phyloP scores from a whole-genome alignment of 2,888 invertebrate species.

The Syrista parreyssii region DNA sequence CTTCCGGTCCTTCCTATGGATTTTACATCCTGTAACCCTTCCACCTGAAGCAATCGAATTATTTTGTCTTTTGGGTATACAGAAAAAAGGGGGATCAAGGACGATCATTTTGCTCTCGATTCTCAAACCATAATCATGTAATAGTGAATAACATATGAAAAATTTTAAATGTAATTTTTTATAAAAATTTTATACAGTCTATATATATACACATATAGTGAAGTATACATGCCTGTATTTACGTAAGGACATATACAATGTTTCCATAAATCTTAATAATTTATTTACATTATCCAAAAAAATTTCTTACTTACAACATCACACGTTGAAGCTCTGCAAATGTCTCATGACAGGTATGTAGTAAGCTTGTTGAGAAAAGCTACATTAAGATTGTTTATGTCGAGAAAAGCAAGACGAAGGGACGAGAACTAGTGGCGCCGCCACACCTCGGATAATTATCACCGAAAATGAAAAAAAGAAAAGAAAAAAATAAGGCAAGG shows the following conservation, averaged over 20 bases:
- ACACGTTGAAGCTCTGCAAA: not conserved
- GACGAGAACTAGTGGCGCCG: not conserved
- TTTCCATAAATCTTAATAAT: not conserved
- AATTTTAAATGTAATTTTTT: too few species aligned
- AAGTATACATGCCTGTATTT: not conserved
- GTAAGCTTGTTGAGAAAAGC: not conserved
- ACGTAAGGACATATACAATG: not conserved
- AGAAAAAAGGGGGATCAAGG: not conserved
- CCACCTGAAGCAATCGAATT: not conserved
- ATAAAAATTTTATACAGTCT: not conserved
- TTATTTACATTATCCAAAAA: not conserved
- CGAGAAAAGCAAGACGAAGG: not conserved
- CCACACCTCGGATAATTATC: not conserved
- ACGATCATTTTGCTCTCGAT: not conserved
- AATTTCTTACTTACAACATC: not conserved
- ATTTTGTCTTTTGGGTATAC: not conserved
- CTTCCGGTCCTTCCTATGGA: not conserved
- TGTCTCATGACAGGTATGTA: not conserved
- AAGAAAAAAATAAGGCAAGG: not conserved
- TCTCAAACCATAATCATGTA: not conserved
- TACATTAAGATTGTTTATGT: not conserved
- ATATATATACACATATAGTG: not conserved
- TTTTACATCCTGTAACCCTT: not conserved
- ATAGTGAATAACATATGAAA: too few species aligned
- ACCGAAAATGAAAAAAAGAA: not conserved